A percentile compares a stretch with the other conserved stretches of the same genome.
These are phyloP conservation scores for Scopus umbretta DNA, from an alignment of 2,113 vertebrate species.

Conservation along the genomic window DNA sequence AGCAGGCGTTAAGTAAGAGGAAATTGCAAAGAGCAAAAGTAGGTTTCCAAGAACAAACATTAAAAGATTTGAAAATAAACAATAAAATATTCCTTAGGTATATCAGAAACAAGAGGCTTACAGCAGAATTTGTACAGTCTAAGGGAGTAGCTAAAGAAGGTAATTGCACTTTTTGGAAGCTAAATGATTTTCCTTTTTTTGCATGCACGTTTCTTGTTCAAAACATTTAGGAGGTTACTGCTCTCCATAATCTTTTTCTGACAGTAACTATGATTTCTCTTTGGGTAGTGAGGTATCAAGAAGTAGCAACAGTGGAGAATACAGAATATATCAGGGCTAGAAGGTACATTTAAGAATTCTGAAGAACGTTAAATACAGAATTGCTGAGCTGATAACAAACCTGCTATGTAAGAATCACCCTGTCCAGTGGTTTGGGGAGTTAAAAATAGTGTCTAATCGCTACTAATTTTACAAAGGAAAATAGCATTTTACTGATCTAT, in stretches of 20 bases:
- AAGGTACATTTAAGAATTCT: background rate
- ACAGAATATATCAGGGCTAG: background rate
- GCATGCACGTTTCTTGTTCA: background rate
- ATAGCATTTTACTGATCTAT: background rate
- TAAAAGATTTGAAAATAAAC: conserved; percentile 54
- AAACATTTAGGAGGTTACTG: background rate
- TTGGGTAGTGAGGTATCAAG: background rate
- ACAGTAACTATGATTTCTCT: background rate
- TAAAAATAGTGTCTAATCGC: background rate
- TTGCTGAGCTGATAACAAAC: background rate
- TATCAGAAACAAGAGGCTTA: conserved; percentile 9
- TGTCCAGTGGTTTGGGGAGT: background rate
- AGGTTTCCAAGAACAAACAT: conserved; percentile 52
- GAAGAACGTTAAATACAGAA: background rate
- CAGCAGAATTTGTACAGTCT: background rate
- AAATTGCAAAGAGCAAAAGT: conserved; percentile 51
- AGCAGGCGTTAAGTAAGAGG: conserved; percentile 58
- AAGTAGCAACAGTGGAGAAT: background rate
- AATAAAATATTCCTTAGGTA: conserved; percentile 30
- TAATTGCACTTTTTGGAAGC: background rate
- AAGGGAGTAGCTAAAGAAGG: background rate
- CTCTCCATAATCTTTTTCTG: background rate
- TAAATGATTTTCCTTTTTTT: background rate
- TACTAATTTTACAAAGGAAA: background rate
- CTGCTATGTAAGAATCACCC: background rate